Evolutionary conservation across 2,888 invertebrate species (phyloP).

Genomic region (Polymixis flavicincta): DNA sequence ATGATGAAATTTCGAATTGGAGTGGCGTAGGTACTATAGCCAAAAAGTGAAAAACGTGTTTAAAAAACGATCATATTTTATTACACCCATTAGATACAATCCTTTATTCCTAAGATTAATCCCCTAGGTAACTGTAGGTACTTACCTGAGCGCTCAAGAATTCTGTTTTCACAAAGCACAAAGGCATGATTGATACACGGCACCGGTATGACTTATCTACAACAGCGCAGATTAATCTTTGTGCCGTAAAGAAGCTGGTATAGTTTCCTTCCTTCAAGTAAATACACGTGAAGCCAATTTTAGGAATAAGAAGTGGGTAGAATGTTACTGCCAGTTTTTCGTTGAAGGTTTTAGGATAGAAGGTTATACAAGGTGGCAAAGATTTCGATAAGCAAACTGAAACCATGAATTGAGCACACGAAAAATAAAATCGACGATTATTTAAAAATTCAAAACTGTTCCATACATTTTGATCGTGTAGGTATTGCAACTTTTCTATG

Average conservation of each 20-base stretch:
- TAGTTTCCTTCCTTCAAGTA: slow-evolving; percentile 25
- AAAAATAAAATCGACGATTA: no score
- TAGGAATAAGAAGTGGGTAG: no score
- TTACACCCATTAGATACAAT: not conserved
- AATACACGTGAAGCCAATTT: slow-evolving; percentile 22
- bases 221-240: slow-evolving; percentile 50
- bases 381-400: no score
- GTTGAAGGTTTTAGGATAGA: not conserved
- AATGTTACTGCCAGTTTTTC: not conserved
- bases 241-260: slow-evolving; percentile 27
- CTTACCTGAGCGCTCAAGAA: slow-evolving; percentile 29
- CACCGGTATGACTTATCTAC: slow-evolving; percentile 54
- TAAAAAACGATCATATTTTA: not conserved
- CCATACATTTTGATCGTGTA: no score
- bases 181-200: slow-evolving; percentile 57
- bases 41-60: no score
- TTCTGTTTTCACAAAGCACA: slow-evolving; percentile 51
- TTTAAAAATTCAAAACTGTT: no score
- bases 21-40: no score
- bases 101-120: slow-evolving; percentile 26
- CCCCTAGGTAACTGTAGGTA: slow-evolving; percentile 3
- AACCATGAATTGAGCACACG: no score
- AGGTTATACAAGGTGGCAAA: no score
- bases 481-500: no score
- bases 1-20: no score